Evolutionary conservation across 2,797 vertebrate species (phyloP), one percentile per base, ranked within the genome.

Genomic region (Pitangus sulphuratus): DNA sequence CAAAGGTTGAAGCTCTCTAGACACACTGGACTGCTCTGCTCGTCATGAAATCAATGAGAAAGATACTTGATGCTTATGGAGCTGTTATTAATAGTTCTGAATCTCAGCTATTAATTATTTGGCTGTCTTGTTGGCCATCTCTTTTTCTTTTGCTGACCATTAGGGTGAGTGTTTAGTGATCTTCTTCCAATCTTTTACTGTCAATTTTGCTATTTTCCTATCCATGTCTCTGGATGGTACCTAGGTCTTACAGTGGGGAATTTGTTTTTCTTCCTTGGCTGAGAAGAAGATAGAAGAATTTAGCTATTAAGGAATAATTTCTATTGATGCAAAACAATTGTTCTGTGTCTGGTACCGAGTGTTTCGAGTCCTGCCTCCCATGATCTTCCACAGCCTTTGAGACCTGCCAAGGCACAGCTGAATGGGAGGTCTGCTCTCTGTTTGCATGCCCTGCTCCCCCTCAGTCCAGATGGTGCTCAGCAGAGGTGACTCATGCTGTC

Each of bases 401-500:
- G 61, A 62, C n/a, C 56, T 69, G 60, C 39, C 65, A 84, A 70
- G 68, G 70, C 58, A 10, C 42, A 60, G 89, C 51, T 79, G 84
- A 44, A 61, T 1, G 9, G 77, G 75, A 79, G 71, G 40, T 62
- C 70, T 65, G 5, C 11, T 64, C 50, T 31, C 25, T 45, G 18
- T 22, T 39, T 64, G 44, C 31, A 2, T 53, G 70, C 66, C 47
- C 69, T 81, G 65, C 65, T 79, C 42, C 54, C 51, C 44, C 70
- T 66, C 19, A 4, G 58, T 31, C 54, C 89, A 85, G 88, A 74
- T 79, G 95, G 94, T 31, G 60, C 61, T 2, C 4, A 3, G 83
- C 74, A 70, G 77, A 72, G 74, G 82, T 96, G 94, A 61, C 84
- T 92, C 95, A 54, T 1, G 30, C 74, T 94, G 84, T 25, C 88